Evolutionary conservation across 2,113 vertebrate genomes (phyloP).

Genomic region (Myxocyprinus asiaticus): DNA sequence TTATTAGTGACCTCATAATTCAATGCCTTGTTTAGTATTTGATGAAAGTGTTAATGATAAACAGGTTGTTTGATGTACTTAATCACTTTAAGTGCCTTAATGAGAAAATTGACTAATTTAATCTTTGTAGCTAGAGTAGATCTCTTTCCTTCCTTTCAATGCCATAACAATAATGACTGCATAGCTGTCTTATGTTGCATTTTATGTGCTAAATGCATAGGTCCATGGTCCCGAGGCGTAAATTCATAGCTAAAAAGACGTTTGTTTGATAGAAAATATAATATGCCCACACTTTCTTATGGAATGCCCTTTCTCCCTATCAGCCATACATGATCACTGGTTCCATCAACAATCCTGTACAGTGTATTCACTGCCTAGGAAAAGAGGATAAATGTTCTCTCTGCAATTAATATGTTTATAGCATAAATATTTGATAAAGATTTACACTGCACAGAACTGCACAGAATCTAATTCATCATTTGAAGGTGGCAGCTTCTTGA

Average conservation of each 20-base stretch:
- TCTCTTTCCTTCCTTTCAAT: neutral
- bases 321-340: neutral
- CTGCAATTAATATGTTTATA: neutral
- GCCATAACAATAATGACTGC: neutral
- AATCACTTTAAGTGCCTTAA: constrained; percentile 27
- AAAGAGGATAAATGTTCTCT: neutral
- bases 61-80: constrained; percentile 19
- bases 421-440: neutral
- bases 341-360: neutral
- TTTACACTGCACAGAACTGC: neutral
- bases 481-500: neutral
- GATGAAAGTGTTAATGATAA: constrained; percentile 32
- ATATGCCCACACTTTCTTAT: neutral
- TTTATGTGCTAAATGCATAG: neutral
- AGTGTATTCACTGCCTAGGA: neutral
- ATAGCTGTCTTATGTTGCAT: neutral
- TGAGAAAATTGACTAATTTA: constrained; percentile 23
- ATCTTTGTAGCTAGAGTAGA: neutral
- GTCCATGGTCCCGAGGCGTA: neutral
- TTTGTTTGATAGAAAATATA: neutral
- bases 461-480: neutral
- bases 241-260: neutral
- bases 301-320: neutral
- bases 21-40: constrained; percentile 4
- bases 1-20: neutral